phyloP scores from a whole-genome alignment of 2,888 invertebrate species.

The Neoaliturus tenellus region DNA sequence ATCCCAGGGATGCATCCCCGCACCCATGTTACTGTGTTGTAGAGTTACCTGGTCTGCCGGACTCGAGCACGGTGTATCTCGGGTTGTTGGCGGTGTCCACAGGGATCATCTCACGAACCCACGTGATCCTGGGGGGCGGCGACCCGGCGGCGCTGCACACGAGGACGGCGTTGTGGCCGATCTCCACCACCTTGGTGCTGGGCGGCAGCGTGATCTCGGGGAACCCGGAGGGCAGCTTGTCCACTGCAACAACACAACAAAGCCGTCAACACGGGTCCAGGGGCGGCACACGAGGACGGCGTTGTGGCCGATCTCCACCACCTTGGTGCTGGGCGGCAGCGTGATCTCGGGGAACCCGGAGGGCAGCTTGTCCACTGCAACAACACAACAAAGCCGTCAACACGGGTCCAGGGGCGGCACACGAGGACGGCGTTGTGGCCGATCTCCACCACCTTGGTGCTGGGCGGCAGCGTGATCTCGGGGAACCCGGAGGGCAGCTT shows the following conservation, averaged over 20 bases:
- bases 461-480: slow-evolving; percentile 89
- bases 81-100: slow-evolving; percentile 89
- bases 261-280: too few species aligned
- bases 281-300: slow-evolving; percentile 93
- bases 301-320: slow-evolving; percentile 96
- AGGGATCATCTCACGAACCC: slow-evolving; percentile 96
- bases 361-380: slow-evolving; percentile 90
- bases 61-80: slow-evolving; percentile 89
- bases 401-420: too few species aligned
- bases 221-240: slow-evolving; percentile 94
- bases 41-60: slow-evolving; percentile 84
- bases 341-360: slow-evolving; percentile 94
- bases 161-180: slow-evolving; percentile 93
- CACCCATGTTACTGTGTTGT: too few species aligned
- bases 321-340: slow-evolving; percentile 92
- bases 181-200: slow-evolving; percentile 96
- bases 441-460: slow-evolving; percentile 96
- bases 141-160: slow-evolving; percentile 92
- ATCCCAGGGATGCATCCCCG: too few species aligned
- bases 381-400: too few species aligned
- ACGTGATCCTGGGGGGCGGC: slow-evolving; percentile 88
- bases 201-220: slow-evolving; percentile 93
- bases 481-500: slow-evolving; percentile 96
- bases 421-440: slow-evolving; percentile 93
- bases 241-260: slow-evolving; percentile 83